Conservation (phyloP, 2,113 vertebrate species). For the Tragelaphus imberbis region DNA sequence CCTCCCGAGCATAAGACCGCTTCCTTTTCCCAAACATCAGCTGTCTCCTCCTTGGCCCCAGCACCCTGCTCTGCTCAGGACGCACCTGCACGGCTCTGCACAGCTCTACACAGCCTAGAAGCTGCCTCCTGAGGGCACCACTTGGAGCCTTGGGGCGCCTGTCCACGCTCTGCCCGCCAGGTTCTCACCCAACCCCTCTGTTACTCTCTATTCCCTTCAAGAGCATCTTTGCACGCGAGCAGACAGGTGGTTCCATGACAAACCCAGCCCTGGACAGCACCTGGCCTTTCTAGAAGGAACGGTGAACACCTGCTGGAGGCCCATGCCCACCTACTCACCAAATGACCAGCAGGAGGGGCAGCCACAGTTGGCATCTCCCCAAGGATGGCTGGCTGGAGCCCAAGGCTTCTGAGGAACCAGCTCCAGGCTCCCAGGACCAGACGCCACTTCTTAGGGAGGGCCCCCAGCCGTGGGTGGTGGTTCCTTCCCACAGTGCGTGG, state of each 20-base stretch:
- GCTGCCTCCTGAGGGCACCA: background rate
- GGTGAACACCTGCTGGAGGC: background rate
- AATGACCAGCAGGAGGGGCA: background rate
- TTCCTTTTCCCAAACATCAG: background rate
- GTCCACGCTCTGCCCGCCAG: background rate
- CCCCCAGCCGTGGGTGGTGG: background rate
- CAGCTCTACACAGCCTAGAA: background rate
- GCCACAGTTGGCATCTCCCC: background rate
- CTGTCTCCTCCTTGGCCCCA: background rate
- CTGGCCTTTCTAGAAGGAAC: background rate
- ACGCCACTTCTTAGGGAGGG: background rate
- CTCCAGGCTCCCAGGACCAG: background rate
- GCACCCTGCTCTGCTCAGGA: background rate
- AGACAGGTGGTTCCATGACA: background rate
- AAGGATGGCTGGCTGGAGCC: fast-evolving
- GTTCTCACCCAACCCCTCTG: background rate
- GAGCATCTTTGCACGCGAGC: background rate
- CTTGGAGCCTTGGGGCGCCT: background rate
- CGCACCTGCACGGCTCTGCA: background rate
- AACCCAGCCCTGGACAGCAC: background rate
- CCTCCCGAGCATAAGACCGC: background rate
- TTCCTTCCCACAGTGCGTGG: background rate
- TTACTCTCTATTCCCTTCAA: background rate
- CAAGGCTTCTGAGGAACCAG: background rate
- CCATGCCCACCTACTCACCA: background rate